Percentiles rank a stretch among this genome's conserved stretches.
Evolutionary conservation across 2,888 invertebrate species (phyloP).

Genomic region (Mantis religiosa): DNA sequence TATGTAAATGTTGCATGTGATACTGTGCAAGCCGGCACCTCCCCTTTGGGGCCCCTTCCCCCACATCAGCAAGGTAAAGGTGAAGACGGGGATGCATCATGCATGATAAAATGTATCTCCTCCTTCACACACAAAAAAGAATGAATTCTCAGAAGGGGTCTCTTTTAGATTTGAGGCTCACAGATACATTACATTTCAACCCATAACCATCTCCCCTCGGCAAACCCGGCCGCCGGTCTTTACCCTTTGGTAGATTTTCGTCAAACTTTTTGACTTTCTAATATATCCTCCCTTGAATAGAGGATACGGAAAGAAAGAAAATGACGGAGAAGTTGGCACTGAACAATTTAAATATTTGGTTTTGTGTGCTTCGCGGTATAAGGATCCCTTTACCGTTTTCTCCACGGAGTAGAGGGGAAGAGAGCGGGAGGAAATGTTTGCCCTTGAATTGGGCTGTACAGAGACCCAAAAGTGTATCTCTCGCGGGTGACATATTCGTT

Average conservation of each 20-base stretch:
- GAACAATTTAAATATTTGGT: slow-evolving; percentile 5
- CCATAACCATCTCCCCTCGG: neutral
- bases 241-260: neutral
- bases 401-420: neutral
- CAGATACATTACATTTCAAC: neutral
- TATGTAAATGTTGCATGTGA: neutral
- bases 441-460: neutral
- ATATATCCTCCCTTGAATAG: neutral
- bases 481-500: neutral
- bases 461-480: neutral
- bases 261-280: slow-evolving; percentile 3
- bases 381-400: neutral
- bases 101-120: slow-evolving; percentile 1
- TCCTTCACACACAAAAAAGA: neutral
- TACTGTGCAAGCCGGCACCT: neutral
- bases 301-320: neutral
- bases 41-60: neutral
- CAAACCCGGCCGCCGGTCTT: neutral
- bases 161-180: neutral
- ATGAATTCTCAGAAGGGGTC: neutral
- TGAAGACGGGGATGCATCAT: neutral
- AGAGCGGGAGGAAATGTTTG: neutral
- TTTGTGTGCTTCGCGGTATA: neutral
- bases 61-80: neutral
- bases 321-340: neutral